Evolutionary conservation across 2,797 vertebrate species (phyloP).

Genomic region (Falco berigora): DNA sequence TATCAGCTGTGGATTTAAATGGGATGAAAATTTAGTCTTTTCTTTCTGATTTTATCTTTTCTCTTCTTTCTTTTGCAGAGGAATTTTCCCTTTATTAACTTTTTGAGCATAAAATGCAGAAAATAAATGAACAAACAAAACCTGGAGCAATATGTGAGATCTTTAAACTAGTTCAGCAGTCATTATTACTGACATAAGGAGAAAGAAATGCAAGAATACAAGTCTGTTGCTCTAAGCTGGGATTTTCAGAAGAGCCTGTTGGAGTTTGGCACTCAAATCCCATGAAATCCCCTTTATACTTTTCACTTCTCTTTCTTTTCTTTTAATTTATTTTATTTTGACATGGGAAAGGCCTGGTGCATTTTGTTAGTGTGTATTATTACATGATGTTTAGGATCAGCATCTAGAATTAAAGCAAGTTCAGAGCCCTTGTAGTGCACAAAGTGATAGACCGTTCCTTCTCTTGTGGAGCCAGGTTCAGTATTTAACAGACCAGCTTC

Average conservation of each 20-base stretch:
- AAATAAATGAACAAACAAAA: constrained; percentile 45
- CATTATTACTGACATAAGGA: constrained; percentile 49
- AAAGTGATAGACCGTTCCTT: background rate
- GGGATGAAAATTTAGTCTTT: background rate
- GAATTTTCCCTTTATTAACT: constrained; percentile 35
- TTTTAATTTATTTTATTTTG: constrained; percentile 28
- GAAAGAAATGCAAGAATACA: constrained; percentile 47
- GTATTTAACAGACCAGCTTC: background rate
- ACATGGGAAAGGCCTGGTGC: background rate
- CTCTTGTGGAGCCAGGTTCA: background rate
- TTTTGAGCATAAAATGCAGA: background rate
- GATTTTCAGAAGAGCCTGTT: constrained; percentile 50
- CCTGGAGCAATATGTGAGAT: constrained; percentile 6
- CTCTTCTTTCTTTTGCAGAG: background rate
- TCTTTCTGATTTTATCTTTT: constrained; percentile 23
- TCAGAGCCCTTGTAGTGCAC: background rate
- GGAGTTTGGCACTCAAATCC: constrained; percentile 53
- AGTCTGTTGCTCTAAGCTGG: constrained; percentile 49
- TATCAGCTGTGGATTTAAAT: constrained; percentile 13
- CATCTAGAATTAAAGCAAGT: background rate
- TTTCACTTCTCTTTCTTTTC: constrained; percentile 33
- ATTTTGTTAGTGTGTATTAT: background rate
- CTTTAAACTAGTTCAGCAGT: constrained; percentile 20
- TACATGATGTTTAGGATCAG: background rate
- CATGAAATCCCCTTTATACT: constrained; percentile 47